These are phyloP conservation scores for Melanotaenia pygmaea DNA, from an alignment of 2,797 vertebrate species.

Conservation along the genomic window DNA sequence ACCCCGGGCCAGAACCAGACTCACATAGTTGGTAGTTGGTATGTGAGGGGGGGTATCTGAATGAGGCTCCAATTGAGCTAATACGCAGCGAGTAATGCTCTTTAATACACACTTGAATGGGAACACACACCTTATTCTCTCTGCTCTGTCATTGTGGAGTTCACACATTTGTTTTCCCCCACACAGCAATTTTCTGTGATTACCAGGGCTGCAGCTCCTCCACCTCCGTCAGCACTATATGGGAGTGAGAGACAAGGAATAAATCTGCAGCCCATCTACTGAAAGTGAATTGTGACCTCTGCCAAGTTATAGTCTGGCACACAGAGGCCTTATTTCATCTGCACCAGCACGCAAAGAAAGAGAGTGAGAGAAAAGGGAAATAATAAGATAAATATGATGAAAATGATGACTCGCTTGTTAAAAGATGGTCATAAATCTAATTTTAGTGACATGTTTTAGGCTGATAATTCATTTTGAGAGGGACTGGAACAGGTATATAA, in stretches of 20 bases:
- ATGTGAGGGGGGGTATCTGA: constrained; percentile 37
- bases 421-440: background rate
- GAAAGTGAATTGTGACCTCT: constrained; percentile 74
- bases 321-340: constrained; percentile 46
- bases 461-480: constrained; percentile 31
- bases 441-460: constrained; percentile 14
- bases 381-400: background rate
- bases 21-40: constrained; percentile 21
- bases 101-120: constrained; percentile 31
- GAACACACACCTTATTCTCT: constrained; percentile 17
- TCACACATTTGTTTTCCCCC: constrained; percentile 58
- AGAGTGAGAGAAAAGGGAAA: constrained; percentile 5
- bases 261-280: constrained; percentile 75
- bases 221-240: constrained; percentile 71
- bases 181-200: constrained; percentile 76
- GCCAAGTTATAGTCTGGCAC: constrained; percentile 63
- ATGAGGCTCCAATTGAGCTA: constrained; percentile 34
- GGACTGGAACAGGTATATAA: constrained; percentile 4
- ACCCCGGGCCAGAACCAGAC: constrained; percentile 32
- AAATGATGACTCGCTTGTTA: background rate
- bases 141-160: constrained; percentile 34
- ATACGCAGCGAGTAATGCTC: constrained; percentile 23
- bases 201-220: constrained; percentile 54
- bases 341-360: constrained; percentile 12
- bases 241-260: constrained; percentile 60